Conservation (phyloP, 2,113 vertebrate species). For the Megaleporinus macrocephalus region DNA sequence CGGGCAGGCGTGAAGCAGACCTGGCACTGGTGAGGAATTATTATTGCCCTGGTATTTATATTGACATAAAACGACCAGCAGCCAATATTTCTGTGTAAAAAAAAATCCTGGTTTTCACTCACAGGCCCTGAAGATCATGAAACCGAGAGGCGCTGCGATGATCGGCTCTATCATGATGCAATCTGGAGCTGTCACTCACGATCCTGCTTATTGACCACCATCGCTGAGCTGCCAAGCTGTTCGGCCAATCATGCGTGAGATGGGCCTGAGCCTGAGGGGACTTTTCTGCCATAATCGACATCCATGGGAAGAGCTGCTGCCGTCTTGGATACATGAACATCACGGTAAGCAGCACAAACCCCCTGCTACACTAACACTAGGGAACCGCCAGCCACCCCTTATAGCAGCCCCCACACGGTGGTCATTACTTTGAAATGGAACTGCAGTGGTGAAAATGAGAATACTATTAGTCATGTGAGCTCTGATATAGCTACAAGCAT, state of each 20-base stretch:
- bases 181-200: constrained; percentile 71
- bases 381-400: neutral
- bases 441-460: neutral
- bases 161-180: constrained; percentile 63
- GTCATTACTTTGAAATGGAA: neutral
- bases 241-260: constrained; percentile 60
- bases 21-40: neutral
- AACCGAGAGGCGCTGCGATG: constrained; percentile 36
- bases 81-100: neutral
- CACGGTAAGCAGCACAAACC: neutral
- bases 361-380: neutral
- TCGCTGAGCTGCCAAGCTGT: constrained; percentile 49
- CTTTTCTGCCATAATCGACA: constrained; percentile 78
- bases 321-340: neutral
- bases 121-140: neutral
- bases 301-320: constrained; percentile 67
- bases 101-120: neutral
- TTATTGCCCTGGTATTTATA: neutral
- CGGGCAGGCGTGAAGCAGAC: neutral
- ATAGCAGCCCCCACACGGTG: neutral
- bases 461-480: neutral
- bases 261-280: constrained; percentile 54
- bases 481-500: neutral
- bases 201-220: constrained; percentile 73
- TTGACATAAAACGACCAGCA: neutral